Percentiles rank a stretch among this genome's conserved stretches.
phyloP scores from a whole-genome alignment of 2,888 invertebrate genomes.

The Lycocerus yunnanus region DNA sequence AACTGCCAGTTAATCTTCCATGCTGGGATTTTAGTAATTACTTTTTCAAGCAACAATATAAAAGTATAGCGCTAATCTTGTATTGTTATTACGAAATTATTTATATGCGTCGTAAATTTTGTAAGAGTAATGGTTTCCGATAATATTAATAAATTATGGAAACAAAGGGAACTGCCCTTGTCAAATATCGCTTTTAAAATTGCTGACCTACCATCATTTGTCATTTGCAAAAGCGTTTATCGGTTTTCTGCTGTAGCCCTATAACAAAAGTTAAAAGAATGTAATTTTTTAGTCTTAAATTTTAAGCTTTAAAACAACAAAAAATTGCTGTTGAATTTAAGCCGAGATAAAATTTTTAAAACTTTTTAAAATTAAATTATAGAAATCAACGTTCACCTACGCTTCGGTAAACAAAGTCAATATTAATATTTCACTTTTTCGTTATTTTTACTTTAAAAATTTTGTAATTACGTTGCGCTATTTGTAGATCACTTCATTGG shows the following conservation, averaged over 20 bases:
- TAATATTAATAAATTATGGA: conserved; percentile 23
- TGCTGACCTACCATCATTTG: conserved; percentile 42
- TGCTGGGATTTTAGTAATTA: not conserved
- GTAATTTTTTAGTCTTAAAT: conserved; percentile 3
- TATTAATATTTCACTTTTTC: not conserved
- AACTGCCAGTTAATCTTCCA: not conserved
- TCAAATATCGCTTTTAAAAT: conserved; percentile 43
- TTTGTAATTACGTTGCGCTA: not conserved
- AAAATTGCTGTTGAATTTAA: not conserved
- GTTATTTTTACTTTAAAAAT: not conserved
- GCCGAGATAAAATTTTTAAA: not conserved
- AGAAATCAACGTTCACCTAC: not conserved
- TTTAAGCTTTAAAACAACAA: conserved; percentile 1
- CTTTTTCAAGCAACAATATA: not conserved
- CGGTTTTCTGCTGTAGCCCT: conserved; percentile 9
- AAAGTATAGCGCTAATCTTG: not conserved
- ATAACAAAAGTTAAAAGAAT: conserved; percentile 4
- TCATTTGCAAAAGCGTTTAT: conserved; percentile 38
- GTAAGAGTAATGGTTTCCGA: conserved; percentile 11
- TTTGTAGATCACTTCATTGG: not conserved
- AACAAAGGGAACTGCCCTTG: conserved; percentile 28
- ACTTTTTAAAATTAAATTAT: not conserved
- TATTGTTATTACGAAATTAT: not conserved
- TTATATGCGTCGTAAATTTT: conserved; percentile 1
- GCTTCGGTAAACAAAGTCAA: not conserved